These are phyloP conservation scores for Melanotaenia duboulayi DNA, from an alignment of 2,113 vertebrate genomes.

Conservation along the genomic window DNA sequence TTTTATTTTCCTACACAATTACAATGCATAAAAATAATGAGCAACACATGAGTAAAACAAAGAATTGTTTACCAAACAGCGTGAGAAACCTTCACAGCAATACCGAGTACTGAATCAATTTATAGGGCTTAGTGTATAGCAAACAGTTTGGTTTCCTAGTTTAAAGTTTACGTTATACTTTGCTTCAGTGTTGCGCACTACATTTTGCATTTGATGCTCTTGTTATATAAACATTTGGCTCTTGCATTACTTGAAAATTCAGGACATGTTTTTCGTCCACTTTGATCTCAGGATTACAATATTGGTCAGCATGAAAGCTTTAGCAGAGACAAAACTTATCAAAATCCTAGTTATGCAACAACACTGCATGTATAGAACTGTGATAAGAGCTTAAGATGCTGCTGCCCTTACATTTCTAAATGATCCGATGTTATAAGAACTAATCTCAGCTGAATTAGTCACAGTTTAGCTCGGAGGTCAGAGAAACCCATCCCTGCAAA, in stretches of 20 bases:
- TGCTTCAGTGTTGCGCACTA: not conserved
- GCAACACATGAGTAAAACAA: too few species aligned
- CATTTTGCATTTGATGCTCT: slow-evolving; percentile 19
- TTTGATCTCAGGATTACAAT: slow-evolving; percentile 68
- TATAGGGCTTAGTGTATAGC: not conserved
- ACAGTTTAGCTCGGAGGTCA: not conserved
- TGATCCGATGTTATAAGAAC: slow-evolving; percentile 9
- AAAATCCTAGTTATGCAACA: slow-evolving; percentile 67
- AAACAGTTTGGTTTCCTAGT: too few species aligned
- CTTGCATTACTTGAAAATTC: slow-evolving; percentile 40
- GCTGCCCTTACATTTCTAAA: slow-evolving; percentile 18
- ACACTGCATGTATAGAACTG: slow-evolving; percentile 18
- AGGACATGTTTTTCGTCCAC: not conserved
- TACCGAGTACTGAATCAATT: not conserved
- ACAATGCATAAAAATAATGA: too few species aligned
- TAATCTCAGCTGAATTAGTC: not conserved
- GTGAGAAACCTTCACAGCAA: not conserved
- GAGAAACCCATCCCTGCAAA: not conserved
- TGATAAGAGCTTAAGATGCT: slow-evolving; percentile 17
- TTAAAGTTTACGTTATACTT: too few species aligned
- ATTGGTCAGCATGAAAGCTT: slow-evolving; percentile 48
- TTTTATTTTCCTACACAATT: too few species aligned
- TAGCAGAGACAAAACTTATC: slow-evolving; percentile 51
- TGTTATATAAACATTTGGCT: slow-evolving; percentile 47
- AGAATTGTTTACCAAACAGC: not conserved